A percentile compares a stretch with the other conserved stretches of the same genome.
Evolutionary conservation across 1,140 invertebrate genomes (phyloP).

Genomic region (Anthonomus grandis): DNA sequence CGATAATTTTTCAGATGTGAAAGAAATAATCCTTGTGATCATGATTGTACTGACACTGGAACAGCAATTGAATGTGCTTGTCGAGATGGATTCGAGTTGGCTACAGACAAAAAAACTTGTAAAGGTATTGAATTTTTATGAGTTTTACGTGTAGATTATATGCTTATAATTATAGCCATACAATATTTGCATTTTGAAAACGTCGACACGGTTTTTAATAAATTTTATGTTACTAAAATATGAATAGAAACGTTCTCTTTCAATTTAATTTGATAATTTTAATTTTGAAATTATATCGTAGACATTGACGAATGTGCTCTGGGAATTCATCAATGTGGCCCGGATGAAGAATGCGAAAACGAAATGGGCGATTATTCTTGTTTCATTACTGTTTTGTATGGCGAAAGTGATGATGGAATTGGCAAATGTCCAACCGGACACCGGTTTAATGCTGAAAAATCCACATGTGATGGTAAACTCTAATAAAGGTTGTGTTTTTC

Average conservation of each 20-base stretch:
- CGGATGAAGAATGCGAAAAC: slow-evolving; percentile 42
- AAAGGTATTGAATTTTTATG: slow-evolving; percentile 40
- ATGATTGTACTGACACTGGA: slow-evolving; percentile 62
- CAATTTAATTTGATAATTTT: no score
- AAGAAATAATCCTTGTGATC: slow-evolving; percentile 62
- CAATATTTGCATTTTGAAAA: no score
- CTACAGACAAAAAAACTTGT: slow-evolving; percentile 65
- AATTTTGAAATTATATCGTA: no score
- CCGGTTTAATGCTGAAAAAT: slow-evolving; percentile 55
- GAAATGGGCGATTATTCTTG: slow-evolving; percentile 41
- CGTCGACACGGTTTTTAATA: no score
- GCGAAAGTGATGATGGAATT: slow-evolving; percentile 28
- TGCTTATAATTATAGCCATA: no score
- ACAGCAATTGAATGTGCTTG: slow-evolving; percentile 61
- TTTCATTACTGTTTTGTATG: slow-evolving; percentile 24
- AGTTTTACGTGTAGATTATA: no score
- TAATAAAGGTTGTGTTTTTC: not conserved
- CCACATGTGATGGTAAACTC: slow-evolving; percentile 64
- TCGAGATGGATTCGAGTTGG: slow-evolving; percentile 64
- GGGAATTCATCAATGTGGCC: slow-evolving; percentile 56
- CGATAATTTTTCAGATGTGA: slow-evolving; percentile 55
- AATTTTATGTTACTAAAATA: no score
- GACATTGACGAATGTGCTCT: slow-evolving; percentile 67
- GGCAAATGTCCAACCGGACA: slow-evolving; percentile 61
- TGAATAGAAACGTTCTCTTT: no score